These are phyloP conservation scores for Sandelia bainsii DNA, from an alignment of 2,797 vertebrate genomes.

Conservation along the genomic window DNA sequence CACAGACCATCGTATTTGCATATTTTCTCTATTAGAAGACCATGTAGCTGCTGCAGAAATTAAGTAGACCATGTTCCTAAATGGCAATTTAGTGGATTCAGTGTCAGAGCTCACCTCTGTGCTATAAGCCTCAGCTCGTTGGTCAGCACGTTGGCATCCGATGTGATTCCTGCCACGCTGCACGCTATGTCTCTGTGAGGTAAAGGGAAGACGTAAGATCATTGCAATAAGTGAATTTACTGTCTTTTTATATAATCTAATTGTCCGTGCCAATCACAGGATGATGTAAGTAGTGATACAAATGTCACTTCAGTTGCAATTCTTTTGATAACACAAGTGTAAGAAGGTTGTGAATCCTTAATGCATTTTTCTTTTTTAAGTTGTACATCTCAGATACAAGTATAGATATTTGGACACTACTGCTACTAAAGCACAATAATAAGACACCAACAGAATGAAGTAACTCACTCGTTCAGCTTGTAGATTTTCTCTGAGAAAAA, in stretches of 20 bases:
- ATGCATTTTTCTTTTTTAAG: neutral
- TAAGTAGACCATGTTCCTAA: too few species aligned
- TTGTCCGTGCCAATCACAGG: neutral
- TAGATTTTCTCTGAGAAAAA: constrained; percentile 98
- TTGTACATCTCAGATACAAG: neutral
- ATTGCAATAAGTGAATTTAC: neutral
- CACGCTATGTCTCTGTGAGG: constrained; percentile 93
- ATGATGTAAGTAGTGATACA: neutral
- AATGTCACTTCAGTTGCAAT: neutral
- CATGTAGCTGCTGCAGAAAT: neutral
- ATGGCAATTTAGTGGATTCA: too few species aligned
- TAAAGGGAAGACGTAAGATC: neutral
- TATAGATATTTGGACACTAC: neutral
- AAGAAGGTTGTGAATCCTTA: neutral
- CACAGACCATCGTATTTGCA: neutral
- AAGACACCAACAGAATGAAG: neutral
- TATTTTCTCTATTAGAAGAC: too few species aligned
- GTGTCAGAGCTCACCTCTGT: constrained; percentile 85
- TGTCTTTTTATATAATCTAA: neutral
- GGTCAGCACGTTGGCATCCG: constrained; percentile 94
- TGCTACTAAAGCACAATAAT: accelerated
- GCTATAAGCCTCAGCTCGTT: constrained; percentile 94
- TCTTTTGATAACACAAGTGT: neutral
- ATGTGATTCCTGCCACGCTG: constrained; percentile 95
- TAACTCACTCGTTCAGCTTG: constrained; percentile 93